Evolutionary conservation across 2,797 vertebrate genomes (phyloP), one percentile per base, ranked within the genome.

Genomic region (Arnoldichthys spilopterus): DNA sequence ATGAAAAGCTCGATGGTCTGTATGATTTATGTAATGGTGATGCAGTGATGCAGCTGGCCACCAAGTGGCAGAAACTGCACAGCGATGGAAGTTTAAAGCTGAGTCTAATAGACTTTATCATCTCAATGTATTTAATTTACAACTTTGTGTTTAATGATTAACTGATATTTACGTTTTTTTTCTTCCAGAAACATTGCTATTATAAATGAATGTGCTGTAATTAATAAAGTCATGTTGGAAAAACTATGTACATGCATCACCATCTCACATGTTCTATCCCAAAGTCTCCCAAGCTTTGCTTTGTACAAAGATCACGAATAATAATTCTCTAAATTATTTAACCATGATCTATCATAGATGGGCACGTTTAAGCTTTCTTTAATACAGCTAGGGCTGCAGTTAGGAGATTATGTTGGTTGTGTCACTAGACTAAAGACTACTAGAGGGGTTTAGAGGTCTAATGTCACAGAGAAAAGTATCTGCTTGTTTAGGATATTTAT

Each of bases 31-130:
- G 13, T 45, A n/a, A 11, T 40, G 30, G 16, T 68, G n/a, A 54
- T 79, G 63, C 68, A 61, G 30, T 56, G 32, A 40, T 45, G 24
- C 20, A 51, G 61, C 20, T 51, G 63, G 53, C 72, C 78, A 74
- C 78, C 62, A 61, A 62, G 78, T 37, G 78, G 72, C 78, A 74
- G 63, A 79, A 62, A 43, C 6, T 37, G 8, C 32, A 73, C 28
- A 49, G 5, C 20, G 37, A 24, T 43, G 20, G 20, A 13, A 24
- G 26, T 28, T 16, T 45, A n/a, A 4, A 24, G 24, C 13, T 13
- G 24, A 40, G 22, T 30, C 66, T 69, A 11, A 47, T 13, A 49
- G 24, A 13, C n/a, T 24, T 43, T 12, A 67, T 22, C 30, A 30
- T 49, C 9, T 51, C 18, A 47, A 16, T 49, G 18, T 18, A 32